Conservation (phyloP, 2,113 vertebrate species). For the Ictalurus punctatus region DNA sequence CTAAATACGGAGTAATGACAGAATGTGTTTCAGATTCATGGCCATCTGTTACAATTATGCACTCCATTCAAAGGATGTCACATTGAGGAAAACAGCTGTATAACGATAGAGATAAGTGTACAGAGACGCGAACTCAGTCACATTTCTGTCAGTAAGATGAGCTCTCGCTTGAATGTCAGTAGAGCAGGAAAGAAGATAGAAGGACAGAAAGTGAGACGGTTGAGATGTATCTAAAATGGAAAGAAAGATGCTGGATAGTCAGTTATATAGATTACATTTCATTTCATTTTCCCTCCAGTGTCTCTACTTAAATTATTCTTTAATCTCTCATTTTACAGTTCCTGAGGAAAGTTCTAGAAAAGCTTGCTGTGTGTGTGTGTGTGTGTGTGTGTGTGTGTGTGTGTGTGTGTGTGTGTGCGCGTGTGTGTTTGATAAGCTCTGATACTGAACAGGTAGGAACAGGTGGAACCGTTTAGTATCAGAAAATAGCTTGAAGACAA, state of each 20-base stretch:
- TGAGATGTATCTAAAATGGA: neutral
- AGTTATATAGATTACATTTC: neutral
- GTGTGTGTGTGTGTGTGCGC: neutral
- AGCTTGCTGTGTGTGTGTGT: neutral
- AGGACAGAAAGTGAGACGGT: conserved; percentile 18
- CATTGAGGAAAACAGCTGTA: conserved; percentile 5
- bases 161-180: neutral
- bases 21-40: conserved; percentile 33
- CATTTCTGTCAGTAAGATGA: neutral
- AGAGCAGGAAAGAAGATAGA: neutral
- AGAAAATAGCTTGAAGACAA: neutral
- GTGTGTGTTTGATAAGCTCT: neutral
- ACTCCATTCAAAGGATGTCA: conserved; percentile 18
- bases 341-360: conserved; percentile 9
- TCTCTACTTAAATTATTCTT: conserved; percentile 55
- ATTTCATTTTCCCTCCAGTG: conserved; percentile 26
- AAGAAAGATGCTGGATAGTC: neutral
- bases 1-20: conserved; percentile 20
- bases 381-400: too few species aligned
- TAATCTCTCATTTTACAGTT: conserved; percentile 25
- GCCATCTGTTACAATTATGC: conserved; percentile 24
- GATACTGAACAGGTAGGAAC: neutral
- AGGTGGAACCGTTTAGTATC: neutral
- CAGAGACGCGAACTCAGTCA: neutral
- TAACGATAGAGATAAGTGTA: neutral